A percentile compares a stretch with the other conserved stretches of the same genome.
These are phyloP conservation scores for Drosophila longiperda DNA, from an alignment of 2,888 invertebrate genomes.

Conservation along the genomic window DNA sequence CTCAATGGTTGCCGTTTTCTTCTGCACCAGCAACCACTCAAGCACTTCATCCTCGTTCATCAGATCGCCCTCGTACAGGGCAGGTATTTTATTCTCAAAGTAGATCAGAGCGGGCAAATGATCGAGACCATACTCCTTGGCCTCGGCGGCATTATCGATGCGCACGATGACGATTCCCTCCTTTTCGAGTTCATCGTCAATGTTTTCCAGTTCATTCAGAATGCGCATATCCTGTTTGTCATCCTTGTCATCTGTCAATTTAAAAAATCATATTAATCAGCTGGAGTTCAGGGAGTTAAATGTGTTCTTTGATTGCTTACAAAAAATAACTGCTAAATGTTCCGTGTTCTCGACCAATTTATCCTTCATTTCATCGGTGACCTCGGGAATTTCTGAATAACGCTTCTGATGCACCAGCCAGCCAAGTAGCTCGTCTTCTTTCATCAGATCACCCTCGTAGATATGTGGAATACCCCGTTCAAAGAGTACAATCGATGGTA, in stretches of 20 bases:
- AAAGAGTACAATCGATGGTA: conserved; percentile 93
- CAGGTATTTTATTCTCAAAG: conserved; percentile 96
- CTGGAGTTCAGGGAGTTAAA: not conserved
- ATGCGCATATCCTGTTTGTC: conserved; percentile 95
- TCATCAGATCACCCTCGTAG: conserved; percentile 93
- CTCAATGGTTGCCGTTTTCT: conserved; percentile 95
- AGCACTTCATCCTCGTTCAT: conserved; percentile 96
- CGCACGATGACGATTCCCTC: conserved; percentile 96
- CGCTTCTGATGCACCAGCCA: conserved; percentile 96
- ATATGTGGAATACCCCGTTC: conserved; percentile 90
- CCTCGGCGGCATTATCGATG: conserved; percentile 95
- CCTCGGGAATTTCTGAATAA: conserved; percentile 95
- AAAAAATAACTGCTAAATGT: conserved; percentile 95
- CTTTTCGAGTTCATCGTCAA: conserved; percentile 95
- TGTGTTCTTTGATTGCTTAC: conserved; percentile 86
- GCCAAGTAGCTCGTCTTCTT: conserved; percentile 94
- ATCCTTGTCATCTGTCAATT: conserved; percentile 91
- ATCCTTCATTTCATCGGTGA: conserved; percentile 97
- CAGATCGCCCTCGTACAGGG: conserved; percentile 95
- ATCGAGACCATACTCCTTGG: conserved; percentile 95
- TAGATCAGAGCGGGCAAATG: conserved; percentile 92
- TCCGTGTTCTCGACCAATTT: conserved; percentile 92
- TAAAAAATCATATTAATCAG: not conserved
- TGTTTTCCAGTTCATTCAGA: conserved; percentile 95
- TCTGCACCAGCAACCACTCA: conserved; percentile 93